Base-by-base conservation (phyloP, 2,113 vertebrate genomes). In the Ammodytes marinus region DNA sequence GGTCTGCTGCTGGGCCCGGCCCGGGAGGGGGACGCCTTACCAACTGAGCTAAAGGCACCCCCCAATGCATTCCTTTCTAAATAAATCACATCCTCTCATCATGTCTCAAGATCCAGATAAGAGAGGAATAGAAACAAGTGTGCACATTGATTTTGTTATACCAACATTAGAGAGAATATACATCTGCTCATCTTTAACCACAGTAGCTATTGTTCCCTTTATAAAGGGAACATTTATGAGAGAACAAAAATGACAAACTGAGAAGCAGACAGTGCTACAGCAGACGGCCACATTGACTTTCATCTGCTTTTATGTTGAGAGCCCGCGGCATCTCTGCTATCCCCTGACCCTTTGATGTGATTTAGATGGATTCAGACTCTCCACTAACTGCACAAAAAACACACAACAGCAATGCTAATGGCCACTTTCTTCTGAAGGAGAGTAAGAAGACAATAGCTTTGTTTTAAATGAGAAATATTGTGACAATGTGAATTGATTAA, bases 341-440 rank as follows among this genome's bases (percentile, higher is more conserved):
- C 81, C 67, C 70, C 60, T 15, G 19, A n/a, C 59, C 80, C 68
- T 91, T 85, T 91, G 80, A 92, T 88, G 83, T 77, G 82, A 90
- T 89, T 83, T 79, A 69, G 74, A 84, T 78, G 79, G 78, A 91
- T 89, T 84, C 71, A 81, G 66, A 77, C 72, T 57, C 76, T 74
- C 15, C 47, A 27, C 64, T 84, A 8, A 43, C 60, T 8, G 15
- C 55, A 68, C 37, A 35, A 54, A 75, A 75, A 76, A 11, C 61
- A 67, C 71, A 58, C 76, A 75, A 40, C 54, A 59, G 53, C 52
- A 79, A 39, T 11, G 53, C 61, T 74, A 79, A 89, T 71, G 47
- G 49, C 43, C 47, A 10, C 76, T 9, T 49, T 57, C 12, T 17
- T 37, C 42, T 40, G n/a, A 46, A 73, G 47, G 46, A 57, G 47